Percentiles rank a stretch among this genome's conserved stretches.
These are phyloP conservation scores for Lagorchestes hirsutus DNA, from an alignment of 2,797 vertebrate species.

Conservation along the genomic window DNA sequence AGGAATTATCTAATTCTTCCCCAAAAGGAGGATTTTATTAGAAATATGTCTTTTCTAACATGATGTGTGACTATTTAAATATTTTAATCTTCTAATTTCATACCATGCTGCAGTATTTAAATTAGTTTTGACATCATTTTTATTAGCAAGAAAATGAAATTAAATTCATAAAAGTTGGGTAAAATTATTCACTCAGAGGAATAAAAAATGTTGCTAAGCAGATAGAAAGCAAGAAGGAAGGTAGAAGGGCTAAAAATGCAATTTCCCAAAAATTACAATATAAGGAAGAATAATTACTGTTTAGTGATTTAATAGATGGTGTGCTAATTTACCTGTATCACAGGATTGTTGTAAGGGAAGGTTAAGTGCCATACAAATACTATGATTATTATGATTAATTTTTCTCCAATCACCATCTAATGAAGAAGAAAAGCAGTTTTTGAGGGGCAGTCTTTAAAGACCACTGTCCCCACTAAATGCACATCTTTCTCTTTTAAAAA, in stretches of 20 bases:
- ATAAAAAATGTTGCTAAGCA: conserved; percentile 12
- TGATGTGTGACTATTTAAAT: conserved; percentile 3
- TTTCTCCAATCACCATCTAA: neutral
- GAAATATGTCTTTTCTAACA: conserved; percentile 22
- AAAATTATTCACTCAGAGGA: conserved; percentile 29
- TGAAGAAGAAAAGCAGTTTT: neutral
- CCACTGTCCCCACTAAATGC: too few relatives aligned
- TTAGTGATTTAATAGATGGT: neutral
- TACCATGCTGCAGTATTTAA: neutral
- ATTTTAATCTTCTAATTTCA: conserved; percentile 6
- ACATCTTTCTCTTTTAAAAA: too few relatives aligned
- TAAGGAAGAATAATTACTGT: neutral
- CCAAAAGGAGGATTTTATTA: conserved; percentile 41
- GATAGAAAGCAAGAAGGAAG: conserved; percentile 20
- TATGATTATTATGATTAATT: neutral
- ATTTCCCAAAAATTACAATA: neutral
- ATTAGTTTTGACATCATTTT: conserved; percentile 47
- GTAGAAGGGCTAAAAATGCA: neutral
- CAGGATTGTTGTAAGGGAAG: neutral
- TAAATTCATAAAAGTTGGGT: conserved; percentile 35
- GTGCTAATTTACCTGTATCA: neutral
- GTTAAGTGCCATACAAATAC: neutral
- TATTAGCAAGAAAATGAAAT: conserved; percentile 42
- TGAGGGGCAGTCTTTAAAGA: too few relatives aligned
- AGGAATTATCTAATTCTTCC: conserved; percentile 33